Evolutionary conservation across 1,140 invertebrate genomes (phyloP), one percentile per base, ranked within the genome.

Genomic region (Paracyclopina nana): DNA sequence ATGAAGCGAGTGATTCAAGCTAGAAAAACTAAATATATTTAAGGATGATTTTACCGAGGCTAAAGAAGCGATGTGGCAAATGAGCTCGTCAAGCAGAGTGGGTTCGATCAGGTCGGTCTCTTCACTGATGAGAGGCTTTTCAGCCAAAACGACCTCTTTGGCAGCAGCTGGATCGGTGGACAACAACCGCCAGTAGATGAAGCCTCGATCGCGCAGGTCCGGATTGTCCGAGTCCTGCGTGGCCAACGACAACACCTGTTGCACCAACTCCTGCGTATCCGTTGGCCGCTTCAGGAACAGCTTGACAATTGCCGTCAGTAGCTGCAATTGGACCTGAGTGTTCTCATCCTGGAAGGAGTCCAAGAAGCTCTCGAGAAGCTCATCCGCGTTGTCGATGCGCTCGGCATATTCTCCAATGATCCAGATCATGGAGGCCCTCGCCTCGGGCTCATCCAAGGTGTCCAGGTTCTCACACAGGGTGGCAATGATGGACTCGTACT

Each of bases 341-440:
- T 98, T 98, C 64, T 99, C 95, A 71, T 98, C 95, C 57, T 95
- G 87, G 68, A 99, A 99, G n/a, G 92, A 92, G 70, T 99, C 94
- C 1, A 99, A 69, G 69, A 99, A 99, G 58, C 86, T 92, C 63
- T 98, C 94, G 3, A 99, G 67, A 11, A 99, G 70, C 63, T 99
- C 95, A 62, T 98, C 94, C 9, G 95, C 95, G 67, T 99, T 99
- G 65, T 99, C 95, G 59, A 99, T 99, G 56, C 95, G 75, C 61
- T 99, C 95, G 0, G 95, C 95, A 67, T 99, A 99, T 64, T 91
- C 83, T 56, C 92, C 95, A 65, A 99, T 96, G 55, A 99, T 99
- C 95, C 95, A 99, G 55, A 99, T 97, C 95, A 99, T 99, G 0
- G 90, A 96, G 9, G 92, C 95, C 59, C 94, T 75, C 0, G 95